A percentile compares a stretch with the other conserved stretches of the same genome.
phyloP scores from a whole-genome alignment of 1,140 invertebrate species.

The Chlorops oryzae region DNA sequence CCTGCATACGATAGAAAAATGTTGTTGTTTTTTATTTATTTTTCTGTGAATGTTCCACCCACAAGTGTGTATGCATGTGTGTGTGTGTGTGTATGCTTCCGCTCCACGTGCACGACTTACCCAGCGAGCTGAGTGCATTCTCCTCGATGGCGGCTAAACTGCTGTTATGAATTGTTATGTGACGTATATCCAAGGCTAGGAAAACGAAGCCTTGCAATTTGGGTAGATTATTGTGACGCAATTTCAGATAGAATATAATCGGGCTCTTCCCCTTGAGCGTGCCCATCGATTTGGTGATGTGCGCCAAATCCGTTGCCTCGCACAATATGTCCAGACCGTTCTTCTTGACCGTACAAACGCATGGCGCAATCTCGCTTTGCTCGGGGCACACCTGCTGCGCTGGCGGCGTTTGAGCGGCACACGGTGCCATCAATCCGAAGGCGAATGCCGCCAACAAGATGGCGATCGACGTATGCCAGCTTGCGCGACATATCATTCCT shows the following conservation, averaged over 20 bases:
- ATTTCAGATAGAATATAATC: constrained; percentile 78
- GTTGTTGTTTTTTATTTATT: neutral
- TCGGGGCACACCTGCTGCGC: constrained; percentile 63
- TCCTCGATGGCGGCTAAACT: constrained; percentile 80
- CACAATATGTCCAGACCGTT: constrained; percentile 80
- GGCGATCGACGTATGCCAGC: neutral
- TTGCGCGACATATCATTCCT: neutral
- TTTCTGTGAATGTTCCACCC: neutral
- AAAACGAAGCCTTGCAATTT: constrained; percentile 79
- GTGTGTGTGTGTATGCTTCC: no score
- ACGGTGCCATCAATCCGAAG: neutral
- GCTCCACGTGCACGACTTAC: constrained; percentile 57
- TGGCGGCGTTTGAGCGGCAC: constrained; percentile 28
- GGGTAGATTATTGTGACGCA: constrained; percentile 74
- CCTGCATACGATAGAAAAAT: constrained; percentile 51
- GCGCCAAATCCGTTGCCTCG: constrained; percentile 69
- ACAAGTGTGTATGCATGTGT: no score
- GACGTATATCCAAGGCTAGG: constrained; percentile 77
- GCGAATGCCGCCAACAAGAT: neutral
- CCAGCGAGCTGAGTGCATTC: constrained; percentile 74
- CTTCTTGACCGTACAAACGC: constrained; percentile 74
- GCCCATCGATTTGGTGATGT: constrained; percentile 68
- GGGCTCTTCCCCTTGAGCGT: constrained; percentile 66
- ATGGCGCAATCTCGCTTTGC: constrained; percentile 65
- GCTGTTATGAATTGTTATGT: constrained; percentile 81